Conservation (phyloP, 2,113 vertebrate genomes). For the Lepidothrix coronata region DNA sequence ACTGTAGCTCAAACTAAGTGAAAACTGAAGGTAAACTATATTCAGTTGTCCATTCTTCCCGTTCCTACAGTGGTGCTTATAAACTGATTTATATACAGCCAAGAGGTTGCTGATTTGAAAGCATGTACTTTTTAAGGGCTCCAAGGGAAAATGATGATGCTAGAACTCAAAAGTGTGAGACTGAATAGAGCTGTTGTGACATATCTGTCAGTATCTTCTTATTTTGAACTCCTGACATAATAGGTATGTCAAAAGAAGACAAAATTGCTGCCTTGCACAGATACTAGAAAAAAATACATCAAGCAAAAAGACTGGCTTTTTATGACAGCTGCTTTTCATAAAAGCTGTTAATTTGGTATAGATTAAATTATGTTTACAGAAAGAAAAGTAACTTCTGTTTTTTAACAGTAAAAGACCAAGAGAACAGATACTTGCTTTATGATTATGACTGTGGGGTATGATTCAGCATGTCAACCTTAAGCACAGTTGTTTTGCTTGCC, state of each 20-base stretch:
- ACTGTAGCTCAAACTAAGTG: background rate
- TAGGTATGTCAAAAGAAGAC: background rate
- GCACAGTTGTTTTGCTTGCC: background rate
- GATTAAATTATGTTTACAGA: background rate
- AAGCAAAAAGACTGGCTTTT: background rate
- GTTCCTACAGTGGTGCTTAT: background rate
- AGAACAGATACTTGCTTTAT: background rate
- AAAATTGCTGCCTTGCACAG: background rate
- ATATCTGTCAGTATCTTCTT: background rate
- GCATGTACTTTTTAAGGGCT: background rate
- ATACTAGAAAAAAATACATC: background rate
- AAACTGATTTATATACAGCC: background rate
- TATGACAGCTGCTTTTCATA: background rate
- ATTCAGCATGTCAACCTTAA: background rate
- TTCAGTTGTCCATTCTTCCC: background rate
- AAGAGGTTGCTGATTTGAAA: background rate
- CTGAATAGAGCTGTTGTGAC: background rate
- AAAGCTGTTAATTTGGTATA: background rate
- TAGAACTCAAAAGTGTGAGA: background rate
- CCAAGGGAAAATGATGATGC: background rate
- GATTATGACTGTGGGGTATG: background rate
- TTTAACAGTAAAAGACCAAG: background rate
- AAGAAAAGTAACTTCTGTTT: background rate
- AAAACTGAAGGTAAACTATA: background rate
- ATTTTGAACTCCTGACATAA: background rate